Evolutionary conservation across 2,113 vertebrate genomes (phyloP).

Genomic region (Craseonycteris thonglongyai): DNA sequence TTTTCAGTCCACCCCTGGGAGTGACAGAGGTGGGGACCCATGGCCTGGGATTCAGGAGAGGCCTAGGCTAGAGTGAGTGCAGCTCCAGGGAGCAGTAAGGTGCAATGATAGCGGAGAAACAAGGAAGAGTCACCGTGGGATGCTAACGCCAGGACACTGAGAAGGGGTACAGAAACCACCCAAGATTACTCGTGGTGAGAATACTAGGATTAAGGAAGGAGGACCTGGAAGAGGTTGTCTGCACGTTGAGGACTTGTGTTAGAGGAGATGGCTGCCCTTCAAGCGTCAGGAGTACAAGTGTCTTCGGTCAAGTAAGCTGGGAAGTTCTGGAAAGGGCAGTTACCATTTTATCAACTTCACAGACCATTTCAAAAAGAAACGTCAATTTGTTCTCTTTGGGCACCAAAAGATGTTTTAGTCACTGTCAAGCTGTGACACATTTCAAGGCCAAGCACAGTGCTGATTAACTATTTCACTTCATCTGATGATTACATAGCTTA

Average conservation of each 20-base stretch:
- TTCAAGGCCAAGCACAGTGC: neutral
- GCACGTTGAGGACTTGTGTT: neutral
- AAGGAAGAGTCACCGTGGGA: neutral
- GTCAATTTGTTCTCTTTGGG: neutral
- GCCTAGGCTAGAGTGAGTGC: neutral
- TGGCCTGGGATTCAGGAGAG: neutral
- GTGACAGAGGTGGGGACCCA: rapidly evolving
- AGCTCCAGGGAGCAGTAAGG: neutral
- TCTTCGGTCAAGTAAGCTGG: neutral
- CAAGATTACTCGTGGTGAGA: neutral
- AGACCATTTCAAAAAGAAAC: neutral
- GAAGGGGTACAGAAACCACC: neutral
- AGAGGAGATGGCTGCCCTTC: neutral
- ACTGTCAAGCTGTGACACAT: neutral
- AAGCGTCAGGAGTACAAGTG: neutral
- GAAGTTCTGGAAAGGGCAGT: neutral
- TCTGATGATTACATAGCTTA: too few relatives aligned
- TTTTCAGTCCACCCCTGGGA: neutral
- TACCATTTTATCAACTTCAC: neutral
- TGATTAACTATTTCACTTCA: neutral
- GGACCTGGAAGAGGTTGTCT: neutral
- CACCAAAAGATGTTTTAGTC: too few relatives aligned
- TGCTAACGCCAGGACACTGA: neutral
- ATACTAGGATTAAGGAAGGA: neutral
- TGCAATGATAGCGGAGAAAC: neutral